Percentiles rank a stretch among this genome's conserved stretches.
phyloP scores from a whole-genome alignment of 2,888 invertebrate species.

The Gymnosoma rotundatum region DNA sequence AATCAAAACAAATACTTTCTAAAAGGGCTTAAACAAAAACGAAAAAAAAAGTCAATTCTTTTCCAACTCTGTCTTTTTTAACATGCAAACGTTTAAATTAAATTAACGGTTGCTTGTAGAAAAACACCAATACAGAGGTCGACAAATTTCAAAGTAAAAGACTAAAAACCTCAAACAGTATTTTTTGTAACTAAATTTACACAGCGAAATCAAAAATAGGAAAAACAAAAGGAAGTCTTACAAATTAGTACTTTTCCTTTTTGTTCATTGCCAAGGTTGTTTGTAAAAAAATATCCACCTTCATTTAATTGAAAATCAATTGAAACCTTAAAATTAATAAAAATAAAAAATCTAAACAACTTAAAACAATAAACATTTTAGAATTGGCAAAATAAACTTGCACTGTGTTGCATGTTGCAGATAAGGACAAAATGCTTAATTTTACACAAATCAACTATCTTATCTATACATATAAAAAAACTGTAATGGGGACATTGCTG shows the following conservation, averaged over 20 bases:
- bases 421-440: too few species aligned
- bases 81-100: conserved; percentile 32
- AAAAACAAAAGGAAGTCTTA: conserved; percentile 39
- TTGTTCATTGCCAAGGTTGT: conserved; percentile 53
- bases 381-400: background rate
- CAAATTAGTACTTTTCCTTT: conserved; percentile 48
- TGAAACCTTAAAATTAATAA: conserved; percentile 42
- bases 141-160: conserved; percentile 1
- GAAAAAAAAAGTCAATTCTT: background rate
- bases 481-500: too few species aligned
- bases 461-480: too few species aligned
- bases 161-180: conserved; percentile 23
- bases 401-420: too few species aligned
- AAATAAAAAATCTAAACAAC: background rate
- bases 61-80: background rate
- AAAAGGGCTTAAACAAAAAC: background rate
- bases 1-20: too few species aligned
- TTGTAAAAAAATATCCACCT: background rate
- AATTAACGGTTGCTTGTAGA: conserved; percentile 27
- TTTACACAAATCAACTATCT: too few species aligned
- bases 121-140: background rate
- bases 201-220: background rate
- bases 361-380: background rate
- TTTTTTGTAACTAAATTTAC: conserved; percentile 19
- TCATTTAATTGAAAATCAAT: conserved; percentile 58